Percentiles rank a stretch among this genome's conserved stretches.
Evolutionary conservation across 2,797 vertebrate genomes (phyloP).

Genomic region (Stomatorhinus walkeri): DNA sequence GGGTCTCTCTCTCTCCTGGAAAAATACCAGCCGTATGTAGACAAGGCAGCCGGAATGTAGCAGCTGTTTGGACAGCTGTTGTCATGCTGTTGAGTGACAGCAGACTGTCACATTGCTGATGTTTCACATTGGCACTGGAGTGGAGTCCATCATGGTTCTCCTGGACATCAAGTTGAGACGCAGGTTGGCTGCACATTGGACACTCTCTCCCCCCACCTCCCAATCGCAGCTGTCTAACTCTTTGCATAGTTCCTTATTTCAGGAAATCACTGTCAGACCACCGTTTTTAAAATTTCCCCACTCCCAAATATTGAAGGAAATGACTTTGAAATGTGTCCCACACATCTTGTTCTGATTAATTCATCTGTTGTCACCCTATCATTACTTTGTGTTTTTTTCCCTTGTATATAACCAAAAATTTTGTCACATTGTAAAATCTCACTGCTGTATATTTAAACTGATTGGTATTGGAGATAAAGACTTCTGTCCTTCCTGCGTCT

Average conservation of each 20-base stretch:
- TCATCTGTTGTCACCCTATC: neutral
- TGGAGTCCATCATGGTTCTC: neutral
- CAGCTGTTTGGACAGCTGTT: neutral
- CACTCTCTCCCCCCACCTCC: too few relatives aligned
- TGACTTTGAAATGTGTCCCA: neutral
- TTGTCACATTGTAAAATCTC: neutral
- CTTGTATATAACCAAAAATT: neutral
- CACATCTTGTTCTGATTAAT: slow-evolving; percentile 1
- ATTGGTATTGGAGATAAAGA: neutral
- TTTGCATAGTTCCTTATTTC: neutral
- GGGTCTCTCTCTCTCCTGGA: neutral
- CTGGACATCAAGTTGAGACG: neutral
- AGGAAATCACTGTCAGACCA: neutral
- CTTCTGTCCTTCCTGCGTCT: neutral
- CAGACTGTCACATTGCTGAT: neutral
- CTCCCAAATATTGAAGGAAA: slow-evolving; percentile 9
- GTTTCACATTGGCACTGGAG: neutral
- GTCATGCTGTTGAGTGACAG: neutral
- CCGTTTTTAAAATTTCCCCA: neutral
- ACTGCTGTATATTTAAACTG: neutral
- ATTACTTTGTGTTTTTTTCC: neutral
- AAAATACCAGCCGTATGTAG: neutral
- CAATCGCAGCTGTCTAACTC: neutral
- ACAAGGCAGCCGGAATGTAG: neutral
- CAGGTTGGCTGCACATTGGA: neutral